Evolutionary conservation across 1,140 invertebrate genomes (phyloP).

Genomic region (Chrysomallon squamiferum): DNA sequence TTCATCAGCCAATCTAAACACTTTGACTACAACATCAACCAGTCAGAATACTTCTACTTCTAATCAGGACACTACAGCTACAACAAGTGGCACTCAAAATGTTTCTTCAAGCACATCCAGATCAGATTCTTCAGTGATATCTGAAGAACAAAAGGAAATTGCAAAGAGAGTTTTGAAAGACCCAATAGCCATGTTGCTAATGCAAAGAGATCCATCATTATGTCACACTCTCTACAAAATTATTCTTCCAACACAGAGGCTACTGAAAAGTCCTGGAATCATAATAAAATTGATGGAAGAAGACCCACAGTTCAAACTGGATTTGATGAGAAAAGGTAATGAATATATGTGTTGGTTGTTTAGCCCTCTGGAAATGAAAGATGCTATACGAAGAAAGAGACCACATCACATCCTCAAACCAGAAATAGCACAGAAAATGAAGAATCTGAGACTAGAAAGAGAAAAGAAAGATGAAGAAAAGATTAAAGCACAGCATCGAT

Average conservation of each 20-base stretch:
- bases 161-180: not conserved
- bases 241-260: not conserved
- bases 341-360: not conserved
- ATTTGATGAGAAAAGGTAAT: not conserved
- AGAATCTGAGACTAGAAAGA: not conserved
- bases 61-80: too few species aligned
- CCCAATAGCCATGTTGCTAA: not conserved
- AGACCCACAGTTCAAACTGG: not conserved
- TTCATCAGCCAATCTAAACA: too few species aligned
- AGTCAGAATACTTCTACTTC: too few species aligned
- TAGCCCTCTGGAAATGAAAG: not conserved
- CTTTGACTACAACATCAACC: too few species aligned
- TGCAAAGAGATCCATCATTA: not conserved
- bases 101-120: not conserved
- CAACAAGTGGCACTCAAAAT: not conserved
- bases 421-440: not conserved
- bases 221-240: not conserved
- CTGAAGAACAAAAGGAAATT: not conserved
- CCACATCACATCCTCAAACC: not conserved
- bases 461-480: not conserved
- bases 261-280: not conserved
- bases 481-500: too few species aligned
- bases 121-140: not conserved
- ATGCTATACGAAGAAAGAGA: not conserved
- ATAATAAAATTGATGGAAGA: not conserved